Evolutionary conservation across 2,888 invertebrate species (phyloP).

Genomic region (Lobophora halterata): DNA sequence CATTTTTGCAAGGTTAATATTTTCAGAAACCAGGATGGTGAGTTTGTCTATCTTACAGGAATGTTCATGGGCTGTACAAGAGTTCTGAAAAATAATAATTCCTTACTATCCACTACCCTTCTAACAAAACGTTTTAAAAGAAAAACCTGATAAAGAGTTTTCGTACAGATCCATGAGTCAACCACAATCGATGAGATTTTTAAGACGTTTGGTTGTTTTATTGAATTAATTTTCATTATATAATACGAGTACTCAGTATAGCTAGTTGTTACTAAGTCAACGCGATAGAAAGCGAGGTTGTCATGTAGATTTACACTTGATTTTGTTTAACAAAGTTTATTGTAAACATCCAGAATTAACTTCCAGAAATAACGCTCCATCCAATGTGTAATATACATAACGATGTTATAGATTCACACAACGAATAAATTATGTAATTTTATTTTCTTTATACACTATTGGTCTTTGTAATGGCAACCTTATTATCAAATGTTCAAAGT

Average conservation of each 20-base stretch:
- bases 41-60: conserved; percentile 67
- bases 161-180: conserved; percentile 50
- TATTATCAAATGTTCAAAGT: conserved; percentile 58
- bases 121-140: conserved; percentile 6
- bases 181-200: conserved; percentile 48
- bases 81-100: conserved; percentile 39
- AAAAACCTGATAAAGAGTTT: conserved; percentile 41
- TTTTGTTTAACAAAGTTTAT: conserved; percentile 13
- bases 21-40: conserved; percentile 78
- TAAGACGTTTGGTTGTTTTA: conserved; percentile 2
- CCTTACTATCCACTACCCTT: conserved; percentile 4
- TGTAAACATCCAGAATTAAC: conserved; percentile 12
- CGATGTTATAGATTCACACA: conserved; percentile 8
- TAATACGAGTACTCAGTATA: too few relatives aligned
- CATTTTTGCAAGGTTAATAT: conserved; percentile 69
- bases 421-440: conserved; percentile 2
- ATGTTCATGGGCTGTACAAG: conserved; percentile 63
- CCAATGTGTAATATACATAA: too few relatives aligned
- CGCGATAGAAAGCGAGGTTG: conserved; percentile 58
- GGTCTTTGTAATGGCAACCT: conserved; percentile 63
- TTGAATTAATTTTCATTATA: conserved; percentile 5
- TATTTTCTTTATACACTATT: conserved; percentile 17
- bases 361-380: conserved; percentile 5
- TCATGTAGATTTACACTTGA: conserved; percentile 41
- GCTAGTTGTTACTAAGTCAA: too few relatives aligned